These are phyloP conservation scores for Squalus acanthias DNA, from an alignment of 2,797 vertebrate genomes.

Conservation along the genomic window DNA sequence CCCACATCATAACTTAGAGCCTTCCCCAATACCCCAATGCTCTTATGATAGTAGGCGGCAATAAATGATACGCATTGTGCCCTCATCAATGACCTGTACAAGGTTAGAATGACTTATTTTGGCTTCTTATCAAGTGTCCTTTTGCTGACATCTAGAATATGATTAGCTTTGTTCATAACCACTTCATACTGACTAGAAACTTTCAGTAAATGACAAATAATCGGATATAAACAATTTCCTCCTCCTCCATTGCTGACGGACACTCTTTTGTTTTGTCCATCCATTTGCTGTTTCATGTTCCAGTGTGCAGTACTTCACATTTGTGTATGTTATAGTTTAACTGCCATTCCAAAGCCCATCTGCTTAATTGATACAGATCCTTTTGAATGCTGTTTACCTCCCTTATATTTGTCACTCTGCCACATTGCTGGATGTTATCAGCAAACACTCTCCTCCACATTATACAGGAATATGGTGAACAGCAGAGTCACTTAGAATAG, in stretches of 20 bases:
- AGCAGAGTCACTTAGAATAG: neutral
- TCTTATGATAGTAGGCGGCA: neutral
- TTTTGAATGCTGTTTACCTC: neutral
- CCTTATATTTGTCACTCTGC: neutral
- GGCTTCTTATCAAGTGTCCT: neutral
- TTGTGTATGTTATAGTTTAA: neutral
- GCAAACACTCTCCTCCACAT: neutral
- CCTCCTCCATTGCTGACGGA: neutral
- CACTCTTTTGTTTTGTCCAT: neutral
- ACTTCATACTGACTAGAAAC: neutral
- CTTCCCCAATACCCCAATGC: neutral
- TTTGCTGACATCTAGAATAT: neutral
- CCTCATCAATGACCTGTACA: neutral
- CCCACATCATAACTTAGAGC: neutral
- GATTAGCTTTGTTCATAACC: neutral
- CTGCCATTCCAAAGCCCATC: neutral
- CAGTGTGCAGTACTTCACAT: neutral
- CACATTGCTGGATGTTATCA: neutral
- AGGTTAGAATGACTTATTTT: constrained; percentile 11
- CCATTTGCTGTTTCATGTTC: neutral
- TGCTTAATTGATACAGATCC: neutral
- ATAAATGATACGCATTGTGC: neutral
- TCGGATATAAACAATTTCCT: neutral
- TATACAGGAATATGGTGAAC: neutral
- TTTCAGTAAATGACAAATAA: neutral